A percentile compares a stretch with the other conserved stretches of the same genome.
Evolutionary conservation across 2,888 invertebrate genomes (phyloP).

Genomic region (Mylabris sibirica): DNA sequence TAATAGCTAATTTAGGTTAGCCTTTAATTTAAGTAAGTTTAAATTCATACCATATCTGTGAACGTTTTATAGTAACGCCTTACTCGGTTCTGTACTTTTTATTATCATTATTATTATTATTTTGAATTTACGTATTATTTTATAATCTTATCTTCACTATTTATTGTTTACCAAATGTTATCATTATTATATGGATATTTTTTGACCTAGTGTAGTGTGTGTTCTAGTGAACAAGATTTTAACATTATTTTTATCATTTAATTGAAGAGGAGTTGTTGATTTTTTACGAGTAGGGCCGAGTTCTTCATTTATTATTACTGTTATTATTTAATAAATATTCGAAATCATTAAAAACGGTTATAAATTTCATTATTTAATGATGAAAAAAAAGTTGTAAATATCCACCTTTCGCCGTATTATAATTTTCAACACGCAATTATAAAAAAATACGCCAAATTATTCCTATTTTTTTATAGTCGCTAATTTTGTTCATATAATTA

Average conservation of each 20-base stretch:
- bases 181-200: slow-evolving; percentile 48
- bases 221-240: slow-evolving; percentile 48
- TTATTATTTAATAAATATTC: slow-evolving; percentile 27
- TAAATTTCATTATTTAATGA: slow-evolving; percentile 39
- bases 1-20: slow-evolving; percentile 58
- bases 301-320: slow-evolving; percentile 35
- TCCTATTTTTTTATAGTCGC: slow-evolving; percentile 48
- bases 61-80: slow-evolving; percentile 55
- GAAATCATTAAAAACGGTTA: slow-evolving; percentile 41
- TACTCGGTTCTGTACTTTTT: slow-evolving; percentile 53
- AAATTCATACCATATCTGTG: slow-evolving; percentile 60
- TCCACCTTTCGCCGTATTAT: slow-evolving; percentile 43
- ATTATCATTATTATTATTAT: slow-evolving; percentile 8
- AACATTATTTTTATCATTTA: slow-evolving; percentile 37
- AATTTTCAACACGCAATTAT: slow-evolving; percentile 45
- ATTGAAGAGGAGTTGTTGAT: slow-evolving; percentile 32
- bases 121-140: slow-evolving; percentile 32
- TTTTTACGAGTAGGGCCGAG: slow-evolving; percentile 52
- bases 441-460: slow-evolving; percentile 45
- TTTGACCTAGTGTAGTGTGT: slow-evolving; percentile 51
- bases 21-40: slow-evolving; percentile 56
- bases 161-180: slow-evolving; percentile 56
- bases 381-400: slow-evolving; percentile 42
- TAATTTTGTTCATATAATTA: slow-evolving; percentile 31
- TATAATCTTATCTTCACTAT: slow-evolving; percentile 44